These are phyloP conservation scores for Amphiduros pacificus DNA, from an alignment of 2,888 invertebrate genomes.

Conservation along the genomic window DNA sequence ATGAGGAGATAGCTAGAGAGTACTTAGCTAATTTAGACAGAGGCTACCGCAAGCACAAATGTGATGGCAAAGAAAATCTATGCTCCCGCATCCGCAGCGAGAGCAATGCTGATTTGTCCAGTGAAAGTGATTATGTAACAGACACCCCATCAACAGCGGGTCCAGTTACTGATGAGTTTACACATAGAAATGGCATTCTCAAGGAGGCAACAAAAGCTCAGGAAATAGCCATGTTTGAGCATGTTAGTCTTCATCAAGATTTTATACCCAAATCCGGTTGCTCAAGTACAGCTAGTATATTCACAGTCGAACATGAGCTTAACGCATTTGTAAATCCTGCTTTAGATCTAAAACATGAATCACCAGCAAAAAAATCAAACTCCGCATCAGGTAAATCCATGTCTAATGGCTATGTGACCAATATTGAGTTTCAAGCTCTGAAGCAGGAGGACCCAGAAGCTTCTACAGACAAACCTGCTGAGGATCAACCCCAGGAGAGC, in stretches of 20 bases:
- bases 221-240: slow-evolving; percentile 1
- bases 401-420: slow-evolving; percentile 9
- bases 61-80: neutral
- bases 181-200: neutral
- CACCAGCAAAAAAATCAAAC: neutral
- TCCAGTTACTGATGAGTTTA: neutral
- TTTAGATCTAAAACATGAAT: neutral
- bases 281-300: slow-evolving; percentile 7
- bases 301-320: slow-evolving; percentile 3
- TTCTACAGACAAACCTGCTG: neutral
- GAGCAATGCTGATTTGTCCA: neutral
- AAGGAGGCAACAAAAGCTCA: neutral
- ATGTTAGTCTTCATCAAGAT: slow-evolving; percentile 8
- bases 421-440: neutral
- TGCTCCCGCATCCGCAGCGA: slow-evolving; percentile 2
- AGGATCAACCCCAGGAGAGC: slow-evolving; percentile 24
- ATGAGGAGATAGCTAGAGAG: slow-evolving; percentile 12
- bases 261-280: slow-evolving; percentile 4
- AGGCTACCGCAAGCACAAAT: slow-evolving; percentile 3
- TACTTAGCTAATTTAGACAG: slow-evolving; percentile 13
- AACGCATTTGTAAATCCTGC: slow-evolving; percentile 8
- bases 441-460: neutral
- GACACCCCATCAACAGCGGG: slow-evolving; percentile 15
- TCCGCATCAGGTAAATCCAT: neutral
- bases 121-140: slow-evolving; percentile 18